These are phyloP conservation scores for Oryzias sinensis DNA, from an alignment of 2,797 vertebrate species.

Conservation along the genomic window DNA sequence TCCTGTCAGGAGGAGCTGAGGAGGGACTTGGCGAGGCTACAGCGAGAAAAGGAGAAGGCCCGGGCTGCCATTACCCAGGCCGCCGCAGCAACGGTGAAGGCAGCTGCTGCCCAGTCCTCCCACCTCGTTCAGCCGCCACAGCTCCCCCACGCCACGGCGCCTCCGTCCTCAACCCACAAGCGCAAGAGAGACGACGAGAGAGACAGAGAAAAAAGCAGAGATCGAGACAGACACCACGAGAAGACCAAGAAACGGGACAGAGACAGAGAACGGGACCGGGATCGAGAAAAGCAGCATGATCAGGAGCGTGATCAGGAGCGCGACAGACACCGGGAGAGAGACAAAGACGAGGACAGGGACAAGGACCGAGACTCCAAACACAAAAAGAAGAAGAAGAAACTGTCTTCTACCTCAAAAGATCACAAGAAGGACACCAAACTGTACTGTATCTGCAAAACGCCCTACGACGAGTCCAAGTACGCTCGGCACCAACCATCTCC, in stretches of 20 bases:
- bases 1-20: conserved; percentile 89
- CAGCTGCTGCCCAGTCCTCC: conserved; percentile 46
- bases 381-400: conserved; percentile 99
- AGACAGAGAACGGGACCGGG: conserved; percentile 34
- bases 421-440: conserved; percentile 96
- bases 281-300: conserved; percentile 25
- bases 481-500: conserved; percentile 32
- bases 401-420: conserved; percentile 96
- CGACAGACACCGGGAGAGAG: conserved; percentile 63
- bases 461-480: conserved; percentile 98
- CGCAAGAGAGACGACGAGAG: conserved; percentile 85
- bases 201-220: conserved; percentile 74
- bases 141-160: conserved; percentile 54
- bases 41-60: conserved; percentile 89
- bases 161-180: conserved; percentile 76
- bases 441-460: conserved; percentile 98
- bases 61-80: conserved; percentile 81
- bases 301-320: conserved; percentile 35
- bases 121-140: conserved; percentile 51
- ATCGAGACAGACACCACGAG: conserved; percentile 62
- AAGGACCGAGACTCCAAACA: conserved; percentile 81
- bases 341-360: conserved; percentile 62
- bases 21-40: conserved; percentile 87
- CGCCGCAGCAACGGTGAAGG: conserved; percentile 61
- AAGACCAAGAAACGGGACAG: conserved; percentile 67